phyloP scores from a whole-genome alignment of 2,888 invertebrate genomes.

The Diachrysia chrysitis region DNA sequence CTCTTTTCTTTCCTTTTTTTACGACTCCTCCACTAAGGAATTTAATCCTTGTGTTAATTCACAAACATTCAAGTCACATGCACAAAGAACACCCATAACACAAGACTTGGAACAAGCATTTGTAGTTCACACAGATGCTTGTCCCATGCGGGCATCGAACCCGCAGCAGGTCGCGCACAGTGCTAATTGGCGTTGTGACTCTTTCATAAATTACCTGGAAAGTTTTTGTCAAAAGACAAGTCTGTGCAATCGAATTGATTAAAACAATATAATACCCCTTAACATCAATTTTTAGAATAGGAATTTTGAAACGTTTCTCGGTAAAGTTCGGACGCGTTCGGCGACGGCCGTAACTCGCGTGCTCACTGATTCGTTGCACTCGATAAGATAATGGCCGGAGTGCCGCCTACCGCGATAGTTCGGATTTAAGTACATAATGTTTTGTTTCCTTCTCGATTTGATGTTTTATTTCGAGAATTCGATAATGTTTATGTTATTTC shows the following conservation, averaged over 20 bases:
- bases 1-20: too few relatives aligned
- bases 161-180: too few relatives aligned
- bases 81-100: too few relatives aligned
- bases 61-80: too few relatives aligned
- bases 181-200: too few relatives aligned
- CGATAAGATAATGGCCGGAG: slow-evolving; percentile 80
- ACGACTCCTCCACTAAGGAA: too few relatives aligned
- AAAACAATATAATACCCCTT: slow-evolving; percentile 53
- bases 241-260: background rate
- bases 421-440: slow-evolving; percentile 60
- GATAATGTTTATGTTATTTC: background rate
- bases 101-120: too few relatives aligned
- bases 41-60: too few relatives aligned
- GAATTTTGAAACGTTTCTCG: slow-evolving; percentile 65
- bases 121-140: too few relatives aligned
- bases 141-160: too few relatives aligned
- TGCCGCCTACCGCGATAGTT: slow-evolving; percentile 64
- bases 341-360: slow-evolving; percentile 78
- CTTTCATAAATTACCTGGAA: too few relatives aligned
- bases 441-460: slow-evolving; percentile 44
- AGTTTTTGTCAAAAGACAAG: too few relatives aligned
- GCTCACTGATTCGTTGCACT: slow-evolving; percentile 84
- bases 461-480: slow-evolving; percentile 37
- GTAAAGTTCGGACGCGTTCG: slow-evolving; percentile 67
- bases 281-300: slow-evolving; percentile 71